Conservation (phyloP, 2,888 invertebrate species). For the Diploptera punctata region DNA sequence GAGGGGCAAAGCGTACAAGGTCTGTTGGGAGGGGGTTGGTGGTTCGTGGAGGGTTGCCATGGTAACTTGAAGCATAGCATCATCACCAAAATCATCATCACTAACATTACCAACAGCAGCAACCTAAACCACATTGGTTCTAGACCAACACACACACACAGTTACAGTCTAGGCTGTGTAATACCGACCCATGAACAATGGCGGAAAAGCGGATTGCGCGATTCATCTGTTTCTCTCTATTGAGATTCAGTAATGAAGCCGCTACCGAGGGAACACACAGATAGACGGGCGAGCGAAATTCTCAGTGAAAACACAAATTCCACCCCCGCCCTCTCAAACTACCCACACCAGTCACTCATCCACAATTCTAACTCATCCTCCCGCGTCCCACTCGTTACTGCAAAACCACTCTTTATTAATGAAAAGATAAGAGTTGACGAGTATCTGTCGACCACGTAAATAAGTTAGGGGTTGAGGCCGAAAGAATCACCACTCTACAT, state of each 20-base stretch:
- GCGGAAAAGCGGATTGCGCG: constrained; percentile 40
- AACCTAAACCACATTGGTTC: constrained; percentile 8
- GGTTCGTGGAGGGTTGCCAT: constrained; percentile 12
- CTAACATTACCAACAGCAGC: neutral
- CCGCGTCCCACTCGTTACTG: constrained; percentile 1
- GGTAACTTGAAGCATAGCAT: constrained; percentile 11
- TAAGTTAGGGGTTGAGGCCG: constrained; percentile 10
- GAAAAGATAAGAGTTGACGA: constrained; percentile 27
- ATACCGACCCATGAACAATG: constrained; percentile 29
- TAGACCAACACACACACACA: constrained; percentile 13
- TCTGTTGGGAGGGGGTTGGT: neutral
- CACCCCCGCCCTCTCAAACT: constrained; percentile 1
- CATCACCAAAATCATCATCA: constrained; percentile 15
- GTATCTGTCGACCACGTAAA: constrained; percentile 19
- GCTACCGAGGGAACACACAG: neutral
- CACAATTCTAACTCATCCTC: constrained; percentile 9
- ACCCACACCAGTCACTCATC: constrained; percentile 12
- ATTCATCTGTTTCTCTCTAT: constrained; percentile 38
- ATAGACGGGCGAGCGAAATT: constrained; percentile 11
- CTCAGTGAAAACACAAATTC: constrained; percentile 23
- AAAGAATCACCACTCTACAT: constrained; percentile 9
- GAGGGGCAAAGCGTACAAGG: constrained; percentile 12
- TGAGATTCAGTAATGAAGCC: constrained; percentile 35
- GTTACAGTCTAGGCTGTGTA: constrained; percentile 2
- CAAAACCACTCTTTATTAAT: constrained; percentile 28